Evolutionary conservation across 2,113 vertebrate species (phyloP), one percentile per base, ranked within the genome.

Genomic region (Gorsachius goisagi): DNA sequence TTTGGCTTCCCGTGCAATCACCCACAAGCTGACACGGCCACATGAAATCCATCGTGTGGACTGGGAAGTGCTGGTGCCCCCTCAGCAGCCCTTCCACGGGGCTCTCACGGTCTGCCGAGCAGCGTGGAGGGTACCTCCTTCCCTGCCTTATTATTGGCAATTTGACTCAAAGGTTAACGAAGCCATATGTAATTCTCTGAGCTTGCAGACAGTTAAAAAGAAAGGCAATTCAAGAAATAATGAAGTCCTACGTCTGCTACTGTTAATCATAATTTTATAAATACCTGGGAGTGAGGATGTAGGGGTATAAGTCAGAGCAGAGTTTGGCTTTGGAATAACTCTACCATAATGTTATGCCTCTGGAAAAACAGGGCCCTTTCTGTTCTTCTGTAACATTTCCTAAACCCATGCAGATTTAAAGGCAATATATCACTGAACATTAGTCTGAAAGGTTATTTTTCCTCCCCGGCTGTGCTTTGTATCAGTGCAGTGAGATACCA

Each of bases 401-500:
- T 73, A 78, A 95, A 73, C 44, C 32, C 62, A 79, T 87, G n/a
- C 84, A 73, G 69, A 90, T 89, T 89, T 95, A 77, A 88, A 86
- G 91, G 26, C 67, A 11, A 94, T 86, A 90, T 92, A 93, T 96
- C 86, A 85, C 91, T 95, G 91, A 95, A 87, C 90, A 93, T 76
- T 94, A 89, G 96, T 24, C 23, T 0, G 0, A 95, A 97, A 97
- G 94, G 92, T 97, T 97, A 90, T 90, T 94, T 92, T 97, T 96
- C n/a, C 89, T 95, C 89, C 45, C 41, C 0, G 19, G 91, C 91
- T 90, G 80, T 88, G 73, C 80, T 92, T 89, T 64, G 68, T 60
- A 92, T 33, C 64, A 64, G 35, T 11, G 39, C 84, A 75, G 66
- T 21, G 50, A 69, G 80, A 53, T 15, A 60, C 56, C 26, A 64